phyloP scores from a whole-genome alignment of 2,888 invertebrate genomes.

The Pollenia amentaria region DNA sequence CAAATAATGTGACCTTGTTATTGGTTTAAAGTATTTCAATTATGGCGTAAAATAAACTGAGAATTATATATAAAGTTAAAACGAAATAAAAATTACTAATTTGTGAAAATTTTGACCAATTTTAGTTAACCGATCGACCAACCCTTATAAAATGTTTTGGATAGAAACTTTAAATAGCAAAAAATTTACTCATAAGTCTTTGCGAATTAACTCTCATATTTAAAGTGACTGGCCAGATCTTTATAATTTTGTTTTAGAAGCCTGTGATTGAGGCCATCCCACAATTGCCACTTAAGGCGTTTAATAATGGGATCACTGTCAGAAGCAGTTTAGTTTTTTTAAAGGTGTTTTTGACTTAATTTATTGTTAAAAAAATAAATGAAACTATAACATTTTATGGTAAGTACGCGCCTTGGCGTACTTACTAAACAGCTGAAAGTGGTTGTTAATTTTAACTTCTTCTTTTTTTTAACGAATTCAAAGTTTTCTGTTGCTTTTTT shows the following conservation, averaged over 20 bases:
- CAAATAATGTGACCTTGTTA: constrained; percentile 38
- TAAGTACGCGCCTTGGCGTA: neutral
- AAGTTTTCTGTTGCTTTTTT: neutral
- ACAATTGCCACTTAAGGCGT: constrained; percentile 46
- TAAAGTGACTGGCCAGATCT: neutral
- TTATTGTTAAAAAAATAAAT: neutral
- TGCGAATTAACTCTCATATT: neutral
- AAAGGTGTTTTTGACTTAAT: neutral
- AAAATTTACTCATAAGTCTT: neutral
- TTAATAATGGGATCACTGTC: constrained; percentile 48
- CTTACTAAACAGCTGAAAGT: neutral
- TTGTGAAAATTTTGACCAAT: too few relatives aligned
- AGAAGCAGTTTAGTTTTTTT: neutral
- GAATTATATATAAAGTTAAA: neutral
- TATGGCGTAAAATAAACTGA: constrained; percentile 6
- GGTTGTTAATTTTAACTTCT: constrained; percentile 23
- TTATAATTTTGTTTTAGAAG: too few relatives aligned
- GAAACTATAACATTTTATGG: constrained; percentile 38
- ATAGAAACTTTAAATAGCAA: too few relatives aligned
- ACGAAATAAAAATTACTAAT: neutral
- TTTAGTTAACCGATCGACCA: neutral
- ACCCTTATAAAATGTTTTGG: neutral
- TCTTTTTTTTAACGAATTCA: constrained; percentile 22
- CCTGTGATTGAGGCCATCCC: neutral
- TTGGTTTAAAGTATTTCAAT: constrained; percentile 11